phyloP scores from a whole-genome alignment of 1,140 invertebrate genomes.

The Tenebrio molitor region DNA sequence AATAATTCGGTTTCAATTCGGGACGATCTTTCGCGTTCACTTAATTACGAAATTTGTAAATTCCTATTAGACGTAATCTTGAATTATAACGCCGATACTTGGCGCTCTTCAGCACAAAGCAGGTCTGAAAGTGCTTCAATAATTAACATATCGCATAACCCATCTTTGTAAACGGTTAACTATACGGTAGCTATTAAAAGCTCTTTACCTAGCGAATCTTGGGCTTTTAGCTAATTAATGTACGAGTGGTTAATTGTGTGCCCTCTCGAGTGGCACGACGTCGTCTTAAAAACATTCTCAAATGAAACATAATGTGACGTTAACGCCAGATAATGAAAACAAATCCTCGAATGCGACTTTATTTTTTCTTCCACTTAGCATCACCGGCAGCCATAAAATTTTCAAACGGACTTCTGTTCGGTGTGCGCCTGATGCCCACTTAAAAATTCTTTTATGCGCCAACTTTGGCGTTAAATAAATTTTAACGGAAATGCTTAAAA shows the following conservation, averaged over 20 bases:
- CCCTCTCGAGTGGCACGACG: neutral
- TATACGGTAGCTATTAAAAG: slow-evolving; percentile 14
- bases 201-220: slow-evolving; percentile 19
- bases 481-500: slow-evolving; percentile 30
- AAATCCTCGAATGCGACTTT: slow-evolving; percentile 13
- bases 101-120: neutral
- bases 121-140: slow-evolving; percentile 12
- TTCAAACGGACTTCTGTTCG: slow-evolving; percentile 19
- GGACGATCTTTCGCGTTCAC: neutral
- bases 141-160: slow-evolving; percentile 24
- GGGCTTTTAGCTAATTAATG: slow-evolving; percentile 15
- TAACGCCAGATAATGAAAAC: slow-evolving; percentile 22
- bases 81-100: neutral
- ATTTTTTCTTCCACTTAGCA: slow-evolving; percentile 16
- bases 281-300: slow-evolving; percentile 8
- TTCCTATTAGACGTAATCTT: slow-evolving; percentile 2
- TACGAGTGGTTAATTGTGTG: slow-evolving; percentile 2
- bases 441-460: slow-evolving; percentile 39
- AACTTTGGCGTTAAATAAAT: slow-evolving; percentile 38
- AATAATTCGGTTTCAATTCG: neutral
- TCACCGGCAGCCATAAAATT: slow-evolving; percentile 20
- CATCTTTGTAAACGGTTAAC: slow-evolving; percentile 12
- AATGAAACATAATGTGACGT: slow-evolving; percentile 31
- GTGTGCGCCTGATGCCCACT: slow-evolving; percentile 24
- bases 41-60: slow-evolving; percentile 8